Base-by-base conservation (phyloP, 2,888 invertebrate species). In the Druceiella hillmani region DNA sequence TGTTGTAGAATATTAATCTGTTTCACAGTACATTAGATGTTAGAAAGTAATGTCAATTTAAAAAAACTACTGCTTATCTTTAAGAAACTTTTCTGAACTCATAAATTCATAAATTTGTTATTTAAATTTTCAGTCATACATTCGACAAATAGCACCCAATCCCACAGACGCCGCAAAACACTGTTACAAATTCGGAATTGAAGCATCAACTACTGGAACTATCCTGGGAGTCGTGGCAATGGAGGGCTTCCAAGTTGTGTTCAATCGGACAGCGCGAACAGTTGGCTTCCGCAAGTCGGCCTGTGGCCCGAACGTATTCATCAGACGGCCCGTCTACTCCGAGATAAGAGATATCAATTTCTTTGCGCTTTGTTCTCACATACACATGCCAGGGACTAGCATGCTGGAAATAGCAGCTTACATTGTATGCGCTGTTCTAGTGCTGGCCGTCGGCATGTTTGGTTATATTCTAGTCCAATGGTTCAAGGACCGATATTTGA, bases 201-300 rank as follows among this genome's bases (percentile, higher is more conserved):
- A 71, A 29, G 57, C 61, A 0, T 66, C 67, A 1, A 59, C 61
- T 0, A 53, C 55, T 2, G 68, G 66, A 35, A 70, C 68, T 0
- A 66, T 74, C 1, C 53, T 74, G 0, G 74, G 74, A 0, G 71
- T 70, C 36, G 68, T 67, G 0, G 71, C 69, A 1, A 66, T 74
- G 67, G 74, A 74, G 50, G 74, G 74, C 3, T 58, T 70, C 24
- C 60, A 69, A 68, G 62, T 71, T 2, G 35, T 64, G 33, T 74
- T 74, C 55, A 73, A 74, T 48, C 59, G 67, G 43, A 65, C 71
- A 14, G 62, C 61, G 9, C 62, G 64, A 36, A 68, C 66, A 59
- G 66, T 74, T 12, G 66, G 69, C 17, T 74, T 64, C 53, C 56
- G 59, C 32, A 55, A 60, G 0, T 65, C 72, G 0, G 54, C 56